phyloP scores from a whole-genome alignment of 2,113 vertebrate species.

The Pachyramphus minor region DNA sequence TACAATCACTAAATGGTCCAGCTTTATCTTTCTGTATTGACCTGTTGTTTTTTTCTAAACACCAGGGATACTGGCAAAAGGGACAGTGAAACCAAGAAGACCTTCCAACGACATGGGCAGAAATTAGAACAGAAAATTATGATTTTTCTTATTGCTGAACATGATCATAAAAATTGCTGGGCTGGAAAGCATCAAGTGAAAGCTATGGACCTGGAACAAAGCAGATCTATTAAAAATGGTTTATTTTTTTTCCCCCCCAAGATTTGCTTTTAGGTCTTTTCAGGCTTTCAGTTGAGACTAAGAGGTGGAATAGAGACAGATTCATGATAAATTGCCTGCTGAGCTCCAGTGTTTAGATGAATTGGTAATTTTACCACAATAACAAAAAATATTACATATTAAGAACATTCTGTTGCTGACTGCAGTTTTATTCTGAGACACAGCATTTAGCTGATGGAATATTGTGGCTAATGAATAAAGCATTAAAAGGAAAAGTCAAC shows the following conservation, averaged over 20 bases:
- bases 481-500: conserved; percentile 32
- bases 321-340: not conserved
- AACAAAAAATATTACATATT: not conserved
- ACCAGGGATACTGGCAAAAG: not conserved
- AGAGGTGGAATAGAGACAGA: not conserved
- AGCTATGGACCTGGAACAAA: not conserved
- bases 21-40: not conserved
- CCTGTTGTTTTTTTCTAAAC: not conserved
- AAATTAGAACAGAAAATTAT: not conserved
- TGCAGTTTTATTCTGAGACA: conserved; percentile 10
- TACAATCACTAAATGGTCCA: not conserved
- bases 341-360: not conserved
- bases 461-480: conserved; percentile 50
- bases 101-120: not conserved
- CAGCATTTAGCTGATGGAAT: conserved; percentile 28
- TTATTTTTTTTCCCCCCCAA: not conserved
- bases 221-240: not conserved
- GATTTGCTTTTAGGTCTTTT: not conserved
- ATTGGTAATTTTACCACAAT: not conserved
- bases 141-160: not conserved
- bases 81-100: not conserved
- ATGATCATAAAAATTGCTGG: not conserved
- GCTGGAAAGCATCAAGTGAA: not conserved
- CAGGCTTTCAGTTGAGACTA: not conserved
- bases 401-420: not conserved